Evolutionary conservation across 2,113 vertebrate species (phyloP).

Genomic region (Leptobrachium ailaonicum): DNA sequence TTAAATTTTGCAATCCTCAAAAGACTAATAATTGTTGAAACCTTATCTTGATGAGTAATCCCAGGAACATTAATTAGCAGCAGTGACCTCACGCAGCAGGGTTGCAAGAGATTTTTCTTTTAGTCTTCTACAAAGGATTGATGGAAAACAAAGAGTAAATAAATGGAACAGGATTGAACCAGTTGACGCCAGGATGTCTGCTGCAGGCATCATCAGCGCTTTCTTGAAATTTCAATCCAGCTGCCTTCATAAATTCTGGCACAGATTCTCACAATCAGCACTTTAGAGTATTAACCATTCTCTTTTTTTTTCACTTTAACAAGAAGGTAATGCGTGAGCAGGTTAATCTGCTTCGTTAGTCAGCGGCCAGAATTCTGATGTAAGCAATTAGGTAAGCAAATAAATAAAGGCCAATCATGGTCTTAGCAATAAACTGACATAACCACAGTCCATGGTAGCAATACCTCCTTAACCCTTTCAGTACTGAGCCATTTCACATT

Average conservation of each 20-base stretch:
- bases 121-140: conserved; percentile 4
- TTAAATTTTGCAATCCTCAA: conserved; percentile 28
- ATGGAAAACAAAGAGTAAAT: conserved; percentile 33
- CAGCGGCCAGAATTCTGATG: background rate
- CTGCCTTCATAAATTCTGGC: conserved; percentile 15
- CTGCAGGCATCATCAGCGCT: conserved; percentile 15
- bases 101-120: conserved; percentile 12
- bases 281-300: conserved; percentile 20
- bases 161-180: conserved; percentile 19
- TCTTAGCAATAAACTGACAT: too few species aligned
- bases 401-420: too few species aligned
- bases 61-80: conserved; percentile 39
- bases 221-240: conserved; percentile 12
- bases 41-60: conserved; percentile 38
- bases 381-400: background rate
- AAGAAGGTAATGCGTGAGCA: conserved; percentile 10
- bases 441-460: too few species aligned
- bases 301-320: conserved; percentile 10
- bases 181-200: conserved; percentile 6
- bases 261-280: conserved; percentile 25
- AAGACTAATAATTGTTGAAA: conserved; percentile 29
- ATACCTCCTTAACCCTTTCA: too few species aligned
- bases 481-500: too few species aligned
- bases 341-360: conserved; percentile 23
- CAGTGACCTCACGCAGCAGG: conserved; percentile 34